phyloP scores from a whole-genome alignment of 1,140 invertebrate genomes.

The Hycleus phaleratus region DNA sequence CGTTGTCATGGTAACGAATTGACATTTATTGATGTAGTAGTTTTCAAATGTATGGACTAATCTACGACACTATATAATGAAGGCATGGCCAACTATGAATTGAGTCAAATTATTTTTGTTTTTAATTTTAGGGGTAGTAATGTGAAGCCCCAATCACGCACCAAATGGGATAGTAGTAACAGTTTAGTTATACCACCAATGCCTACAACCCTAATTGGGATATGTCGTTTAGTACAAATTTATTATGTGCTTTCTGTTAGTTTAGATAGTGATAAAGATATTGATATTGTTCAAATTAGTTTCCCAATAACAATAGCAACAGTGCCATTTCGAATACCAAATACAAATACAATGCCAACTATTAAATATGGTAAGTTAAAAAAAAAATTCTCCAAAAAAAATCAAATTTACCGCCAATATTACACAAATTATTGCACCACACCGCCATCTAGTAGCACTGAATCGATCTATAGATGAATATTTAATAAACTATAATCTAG shows the following conservation, averaged over 20 bases:
- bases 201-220: conserved; percentile 66
- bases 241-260: conserved; percentile 73
- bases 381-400: too few species aligned
- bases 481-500: too few species aligned
- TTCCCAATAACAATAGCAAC: conserved; percentile 79
- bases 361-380: conserved; percentile 61
- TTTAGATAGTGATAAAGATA: conserved; percentile 62
- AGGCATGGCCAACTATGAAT: too few species aligned
- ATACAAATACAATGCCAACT: conserved; percentile 54
- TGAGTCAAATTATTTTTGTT: too few species aligned
- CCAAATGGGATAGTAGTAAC: conserved; percentile 60
- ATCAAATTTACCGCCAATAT: too few species aligned
- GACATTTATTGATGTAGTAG: background rate
- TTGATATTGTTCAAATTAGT: conserved; percentile 66
- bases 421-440: too few species aligned
- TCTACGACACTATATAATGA: background rate
- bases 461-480: too few species aligned
- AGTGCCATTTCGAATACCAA: conserved; percentile 70
- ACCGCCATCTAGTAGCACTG: too few species aligned
- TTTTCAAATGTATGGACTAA: too few species aligned
- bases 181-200: conserved; percentile 68
- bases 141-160: conserved; percentile 53
- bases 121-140: conserved; percentile 44
- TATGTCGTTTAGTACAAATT: conserved; percentile 71
- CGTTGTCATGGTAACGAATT: background rate